A percentile compares a stretch with the other conserved stretches of the same genome.
Conservation (phyloP, 1,140 invertebrate species). For the Hirudo medicinalis region DNA sequence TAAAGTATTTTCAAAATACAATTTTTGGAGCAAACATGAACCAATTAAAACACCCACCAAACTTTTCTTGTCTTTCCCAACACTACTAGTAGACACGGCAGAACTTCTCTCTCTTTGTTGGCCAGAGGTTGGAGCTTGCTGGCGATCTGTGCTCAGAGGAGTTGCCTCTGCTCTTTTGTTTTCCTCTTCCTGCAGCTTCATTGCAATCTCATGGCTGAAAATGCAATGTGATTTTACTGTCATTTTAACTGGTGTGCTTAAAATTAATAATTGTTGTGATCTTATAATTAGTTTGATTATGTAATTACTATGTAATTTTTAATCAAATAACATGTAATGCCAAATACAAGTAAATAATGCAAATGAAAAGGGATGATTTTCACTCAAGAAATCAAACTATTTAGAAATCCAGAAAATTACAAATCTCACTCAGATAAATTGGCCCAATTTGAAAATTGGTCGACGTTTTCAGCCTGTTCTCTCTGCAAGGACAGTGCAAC, state of each 20-base stretch:
- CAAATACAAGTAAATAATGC: neutral
- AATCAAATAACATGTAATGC: neutral
- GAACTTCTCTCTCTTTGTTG: too few relatives aligned
- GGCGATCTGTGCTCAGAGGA: too few relatives aligned
- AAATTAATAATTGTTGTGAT: neutral
- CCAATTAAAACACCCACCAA: too few relatives aligned
- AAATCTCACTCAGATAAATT: neutral
- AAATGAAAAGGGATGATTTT: neutral
- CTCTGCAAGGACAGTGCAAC: conserved; percentile 44
- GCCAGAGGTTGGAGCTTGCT: too few relatives aligned
- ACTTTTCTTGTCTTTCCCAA: too few relatives aligned
- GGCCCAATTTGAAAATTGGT: neutral
- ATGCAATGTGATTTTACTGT: too few relatives aligned
- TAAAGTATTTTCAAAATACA: too few relatives aligned
- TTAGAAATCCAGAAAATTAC: neutral
- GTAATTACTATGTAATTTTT: neutral
- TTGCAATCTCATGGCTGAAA: conserved; percentile 41
- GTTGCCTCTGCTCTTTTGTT: too few relatives aligned
- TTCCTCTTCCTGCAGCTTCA: conserved; percentile 42
- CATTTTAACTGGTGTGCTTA: too few relatives aligned
- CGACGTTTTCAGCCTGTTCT: conserved; percentile 32
- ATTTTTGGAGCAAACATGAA: too few relatives aligned
- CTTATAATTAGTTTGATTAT: neutral
- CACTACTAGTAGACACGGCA: too few relatives aligned
- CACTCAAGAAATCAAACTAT: neutral